Conservation (phyloP, 2,888 invertebrate genomes). For the Chrysina gloriosa region DNA sequence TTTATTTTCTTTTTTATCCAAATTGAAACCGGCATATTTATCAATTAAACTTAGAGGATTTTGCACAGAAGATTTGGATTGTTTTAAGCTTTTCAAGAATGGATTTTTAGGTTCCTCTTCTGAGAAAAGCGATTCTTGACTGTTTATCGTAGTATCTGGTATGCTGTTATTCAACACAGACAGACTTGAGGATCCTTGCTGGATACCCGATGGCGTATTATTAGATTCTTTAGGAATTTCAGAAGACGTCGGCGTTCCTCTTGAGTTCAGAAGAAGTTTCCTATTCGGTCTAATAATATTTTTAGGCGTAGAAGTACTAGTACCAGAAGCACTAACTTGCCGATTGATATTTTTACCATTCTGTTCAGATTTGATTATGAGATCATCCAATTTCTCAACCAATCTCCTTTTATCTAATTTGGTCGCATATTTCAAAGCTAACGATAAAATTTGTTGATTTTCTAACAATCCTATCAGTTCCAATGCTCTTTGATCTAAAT, state of each 20-base stretch:
- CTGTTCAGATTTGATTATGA: constrained; percentile 53
- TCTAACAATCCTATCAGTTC: constrained; percentile 88
- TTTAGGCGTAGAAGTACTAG: constrained; percentile 42
- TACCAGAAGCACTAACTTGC: constrained; percentile 22
- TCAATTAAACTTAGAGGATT: constrained; percentile 61
- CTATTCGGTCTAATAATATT: constrained; percentile 48
- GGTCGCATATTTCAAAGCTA: constrained; percentile 91
- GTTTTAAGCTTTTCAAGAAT: constrained; percentile 63
- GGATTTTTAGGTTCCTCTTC: constrained; percentile 62
- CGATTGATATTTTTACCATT: constrained; percentile 44
- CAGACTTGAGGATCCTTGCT: constrained; percentile 7
- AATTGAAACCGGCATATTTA: constrained; percentile 57
- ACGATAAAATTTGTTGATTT: constrained; percentile 79
- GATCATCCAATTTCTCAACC: constrained; percentile 77
- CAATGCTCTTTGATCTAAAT: constrained; percentile 86
- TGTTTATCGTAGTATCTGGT: constrained; percentile 39
- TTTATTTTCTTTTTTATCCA: constrained; percentile 55
- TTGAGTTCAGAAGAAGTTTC: constrained; percentile 47
- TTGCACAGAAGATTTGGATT: constrained; percentile 45
- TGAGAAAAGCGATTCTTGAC: constrained; percentile 40
- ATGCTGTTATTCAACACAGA: constrained; percentile 28
- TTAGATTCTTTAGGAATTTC: background rate
- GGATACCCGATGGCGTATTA: background rate
- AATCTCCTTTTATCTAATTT: constrained; percentile 81
- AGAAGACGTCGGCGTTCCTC: background rate